Evolutionary conservation across 2,797 vertebrate genomes (phyloP), one percentile per base, ranked within the genome.

Genomic region (Ataeniobius toweri): DNA sequence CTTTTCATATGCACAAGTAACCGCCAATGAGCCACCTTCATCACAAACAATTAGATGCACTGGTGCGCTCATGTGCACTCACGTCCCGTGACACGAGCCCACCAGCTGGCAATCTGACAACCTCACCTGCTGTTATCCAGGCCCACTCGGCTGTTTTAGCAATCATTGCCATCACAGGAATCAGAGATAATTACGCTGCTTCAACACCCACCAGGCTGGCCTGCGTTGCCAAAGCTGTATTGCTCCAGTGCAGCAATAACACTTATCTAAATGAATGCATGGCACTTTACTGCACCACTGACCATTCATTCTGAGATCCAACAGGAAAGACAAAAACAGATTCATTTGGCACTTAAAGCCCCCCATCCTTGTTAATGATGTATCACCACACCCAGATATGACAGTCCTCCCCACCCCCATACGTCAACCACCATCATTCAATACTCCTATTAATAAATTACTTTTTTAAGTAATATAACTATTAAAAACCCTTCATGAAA

Each of bases 221-320:
- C 88, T 61, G 80, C 85, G 80, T 85, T 72, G 71, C 76, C 81
- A 83, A 86, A 90, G 88, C 81, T 26, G 78, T 88, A 90, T 86
- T 83, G 89, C 92, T 90, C 83, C 88, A 82, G 80, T 74, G 84
- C 89, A 89, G 91, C 90, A 93, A 92, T 93, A 94, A 95, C 92
- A 96, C 96, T 96, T 94, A 93, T 95, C 95, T 93, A 95, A 96
- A 97, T 97, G 96, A 97, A 96, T 97, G 96, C 90, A 90, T 89
- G 85, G 93, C 94, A 94, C 95, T 97, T 97, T 97, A 96, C 95
- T 93, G 95, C 96, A 95, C 95, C 91, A 94, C 96, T 96, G 94
- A 91, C 96, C 96, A 96, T 97, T 97, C 96, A 96, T 96, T 95
- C 96, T 94, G 87, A 95, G 90, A 86, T 94, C 96, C 97, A 97